Evolutionary conservation across 2,797 vertebrate genomes (phyloP).

Genomic region (Malacoctenus gilli): DNA sequence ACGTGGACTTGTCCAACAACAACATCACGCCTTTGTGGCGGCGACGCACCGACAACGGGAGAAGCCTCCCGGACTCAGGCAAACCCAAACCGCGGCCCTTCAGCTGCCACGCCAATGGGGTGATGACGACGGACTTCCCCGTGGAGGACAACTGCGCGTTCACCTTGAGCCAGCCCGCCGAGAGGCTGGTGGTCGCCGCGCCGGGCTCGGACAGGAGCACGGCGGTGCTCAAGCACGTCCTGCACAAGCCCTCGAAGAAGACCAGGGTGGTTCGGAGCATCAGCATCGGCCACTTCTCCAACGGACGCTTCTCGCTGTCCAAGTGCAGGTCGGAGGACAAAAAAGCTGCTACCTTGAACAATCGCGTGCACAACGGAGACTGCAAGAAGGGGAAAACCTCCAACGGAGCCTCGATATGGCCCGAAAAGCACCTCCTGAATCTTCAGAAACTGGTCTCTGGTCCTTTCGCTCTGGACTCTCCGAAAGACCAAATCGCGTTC

Average conservation of each 20-base stretch:
- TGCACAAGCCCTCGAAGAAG: conserved; percentile 79
- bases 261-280: conserved; percentile 74
- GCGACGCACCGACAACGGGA: conserved; percentile 71
- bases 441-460: conserved; percentile 36
- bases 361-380: conserved; percentile 53
- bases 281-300: conserved; percentile 76
- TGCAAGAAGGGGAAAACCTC: conserved; percentile 36
- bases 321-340: conserved; percentile 69
- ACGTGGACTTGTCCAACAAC: conserved; percentile 85
- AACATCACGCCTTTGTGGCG: conserved; percentile 86
- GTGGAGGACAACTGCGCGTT: conserved; percentile 80
- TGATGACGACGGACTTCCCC: conserved; percentile 84
- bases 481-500: conserved; percentile 69
- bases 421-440: conserved; percentile 50
- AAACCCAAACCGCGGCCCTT: conserved; percentile 79
- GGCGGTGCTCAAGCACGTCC: conserved; percentile 70
- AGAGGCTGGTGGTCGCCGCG: conserved; percentile 62
- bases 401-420: conserved; percentile 50
- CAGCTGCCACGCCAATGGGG: conserved; percentile 87
- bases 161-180: conserved; percentile 71
- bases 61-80: conserved; percentile 49
- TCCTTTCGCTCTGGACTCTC: conserved; percentile 52
- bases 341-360: conserved; percentile 59
- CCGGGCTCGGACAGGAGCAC: conserved; percentile 43
- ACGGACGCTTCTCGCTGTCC: conserved; percentile 74